Evolutionary conservation across 2,797 vertebrate genomes (phyloP), one percentile per base, ranked within the genome.

Genomic region (Limnodromus scolopaceus): DNA sequence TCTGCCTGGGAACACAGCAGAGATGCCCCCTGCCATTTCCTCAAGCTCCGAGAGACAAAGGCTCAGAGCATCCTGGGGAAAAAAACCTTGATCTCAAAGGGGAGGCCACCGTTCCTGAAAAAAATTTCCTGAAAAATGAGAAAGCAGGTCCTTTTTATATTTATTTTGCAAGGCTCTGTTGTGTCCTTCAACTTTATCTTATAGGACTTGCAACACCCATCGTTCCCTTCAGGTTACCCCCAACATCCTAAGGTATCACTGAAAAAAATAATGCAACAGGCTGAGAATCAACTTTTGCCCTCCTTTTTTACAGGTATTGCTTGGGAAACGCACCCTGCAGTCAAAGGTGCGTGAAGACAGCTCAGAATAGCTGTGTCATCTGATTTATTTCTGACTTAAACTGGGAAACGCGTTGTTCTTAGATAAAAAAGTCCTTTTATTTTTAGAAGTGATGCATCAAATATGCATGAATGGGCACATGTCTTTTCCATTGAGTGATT

Each of bases 391-490:
- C 91, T 76, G 69, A 72, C 63, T 82, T 79, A 36, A 70, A 60
- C 69, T 78, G 46, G 63, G 87, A 96, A 95, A 86, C 15, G 2
- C 1, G 0, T 41, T 68, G 39, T 89, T 92, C 90, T 89, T 87
- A 24, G 71, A 88, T 53, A 7, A 94, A 90, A 76, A 61, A 46
- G 75, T 49, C 30, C 64, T 76, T 69, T 93, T 95, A 93, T 93
- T 97, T 96, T 97, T 89, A 94, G 92, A 80, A 96, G 71, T 13
- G 34, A 65, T 55, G 11, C 24, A 87, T 93, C 89, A 92, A 92
- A 92, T 92, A 96, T 92, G 88, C 84, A 93, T 87, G 94, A 94
- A 92, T 45, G 57, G 86, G 71, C 82, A 75, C 36, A 68, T 45
- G 32, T 66, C 92, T 88, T 92, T 96, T 82, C 86, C 86, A 84